phyloP scores from a whole-genome alignment of 1,140 invertebrate genomes.

The Macrotrachela quadricornifera region DNA sequence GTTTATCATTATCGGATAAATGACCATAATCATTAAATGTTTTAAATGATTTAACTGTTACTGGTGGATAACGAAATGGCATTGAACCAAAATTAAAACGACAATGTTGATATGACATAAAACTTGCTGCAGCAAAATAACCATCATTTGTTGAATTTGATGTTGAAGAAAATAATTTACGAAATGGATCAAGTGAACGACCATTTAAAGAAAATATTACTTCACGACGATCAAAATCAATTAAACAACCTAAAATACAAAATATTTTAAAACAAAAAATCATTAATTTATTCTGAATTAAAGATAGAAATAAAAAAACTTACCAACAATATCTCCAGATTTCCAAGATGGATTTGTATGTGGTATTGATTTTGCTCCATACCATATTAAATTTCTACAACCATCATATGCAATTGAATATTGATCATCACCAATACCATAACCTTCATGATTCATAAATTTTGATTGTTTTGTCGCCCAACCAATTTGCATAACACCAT shows the following conservation, averaged over 20 bases:
- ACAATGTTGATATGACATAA: slow-evolving; percentile 86
- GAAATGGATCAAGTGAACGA: no score
- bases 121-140: slow-evolving; percentile 76
- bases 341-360: no score
- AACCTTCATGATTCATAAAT: slow-evolving; percentile 79
- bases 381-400: slow-evolving; percentile 66
- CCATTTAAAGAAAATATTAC: no score
- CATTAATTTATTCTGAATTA: no score
- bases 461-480: slow-evolving; percentile 79
- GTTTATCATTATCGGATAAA: slow-evolving; percentile 46
- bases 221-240: no score
- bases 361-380: no score
- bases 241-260: no score
- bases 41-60: slow-evolving; percentile 36
- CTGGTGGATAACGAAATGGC: slow-evolving; percentile 55
- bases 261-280: no score
- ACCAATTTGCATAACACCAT: slow-evolving; percentile 85
- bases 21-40: slow-evolving; percentile 54
- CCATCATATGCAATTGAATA: slow-evolving; percentile 75
- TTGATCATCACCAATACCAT: slow-evolving; percentile 78
- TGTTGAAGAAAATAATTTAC: no score
- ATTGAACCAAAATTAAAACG: slow-evolving; percentile 70
- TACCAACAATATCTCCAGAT: no score
- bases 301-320: no score
- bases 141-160: slow-evolving; percentile 31